Evolutionary conservation across 2,888 invertebrate species (phyloP).

Genomic region (Tethea ocularis): DNA sequence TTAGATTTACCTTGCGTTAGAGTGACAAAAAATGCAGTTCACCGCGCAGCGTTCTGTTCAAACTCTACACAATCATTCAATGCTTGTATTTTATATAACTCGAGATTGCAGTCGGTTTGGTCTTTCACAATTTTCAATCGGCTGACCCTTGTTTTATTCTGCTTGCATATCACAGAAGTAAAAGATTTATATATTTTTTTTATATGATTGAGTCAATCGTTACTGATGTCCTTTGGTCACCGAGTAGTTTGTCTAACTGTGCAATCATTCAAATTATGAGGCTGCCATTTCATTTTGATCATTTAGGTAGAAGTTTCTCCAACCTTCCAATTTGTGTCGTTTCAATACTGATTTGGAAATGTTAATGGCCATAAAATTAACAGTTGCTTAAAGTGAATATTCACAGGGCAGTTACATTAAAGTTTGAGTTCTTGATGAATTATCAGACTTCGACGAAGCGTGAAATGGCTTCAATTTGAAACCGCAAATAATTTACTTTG

Average conservation of each 20-base stretch:
- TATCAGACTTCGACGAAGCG: conserved; percentile 35
- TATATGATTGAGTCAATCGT: not conserved
- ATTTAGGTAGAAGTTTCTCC: conserved; percentile 27
- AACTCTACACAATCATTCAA: conserved; percentile 57
- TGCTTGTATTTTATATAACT: conserved; percentile 76
- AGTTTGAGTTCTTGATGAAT: conserved; percentile 12
- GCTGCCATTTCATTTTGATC: conserved; percentile 2
- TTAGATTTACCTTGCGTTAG: conserved; percentile 41
- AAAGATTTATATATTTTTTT: not conserved
- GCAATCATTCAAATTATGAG: not conserved
- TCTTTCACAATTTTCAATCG: conserved; percentile 62
- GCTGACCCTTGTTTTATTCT: conserved; percentile 39
- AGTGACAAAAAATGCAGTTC: conserved; percentile 48
- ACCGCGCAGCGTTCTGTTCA: conserved; percentile 44
- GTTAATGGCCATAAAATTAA: conserved; percentile 45
- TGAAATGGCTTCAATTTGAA: conserved; percentile 45
- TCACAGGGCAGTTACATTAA: conserved; percentile 29
- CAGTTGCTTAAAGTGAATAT: conserved; percentile 33
- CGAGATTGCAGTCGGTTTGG: conserved; percentile 53
- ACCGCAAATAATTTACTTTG: conserved; percentile 12
- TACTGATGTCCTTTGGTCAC: not conserved
- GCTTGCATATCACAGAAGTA: conserved; percentile 15
- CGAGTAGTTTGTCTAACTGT: not conserved
- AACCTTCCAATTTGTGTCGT: conserved; percentile 29
- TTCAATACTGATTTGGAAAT: conserved; percentile 35